Percentiles rank a stretch among this genome's conserved stretches.
Evolutionary conservation across 2,888 invertebrate species (phyloP).

Genomic region (Latrodectus hesperus): DNA sequence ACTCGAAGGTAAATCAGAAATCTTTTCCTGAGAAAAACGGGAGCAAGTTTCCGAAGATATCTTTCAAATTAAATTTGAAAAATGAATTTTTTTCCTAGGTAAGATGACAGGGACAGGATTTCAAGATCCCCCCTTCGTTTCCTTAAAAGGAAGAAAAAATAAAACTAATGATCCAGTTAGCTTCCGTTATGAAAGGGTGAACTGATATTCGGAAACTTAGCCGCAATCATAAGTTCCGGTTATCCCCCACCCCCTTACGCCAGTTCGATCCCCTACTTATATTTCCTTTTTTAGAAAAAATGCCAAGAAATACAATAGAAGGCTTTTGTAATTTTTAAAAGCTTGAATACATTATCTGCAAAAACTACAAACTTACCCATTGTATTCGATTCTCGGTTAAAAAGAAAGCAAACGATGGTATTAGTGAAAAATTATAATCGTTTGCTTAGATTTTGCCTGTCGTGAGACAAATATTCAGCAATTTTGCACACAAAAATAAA

Average conservation of each 20-base stretch:
- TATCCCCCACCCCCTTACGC: not conserved
- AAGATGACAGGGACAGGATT: not conserved
- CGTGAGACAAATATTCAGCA: too few relatives aligned
- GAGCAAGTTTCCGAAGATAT: not conserved
- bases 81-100: not conserved
- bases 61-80: constrained; percentile 5
- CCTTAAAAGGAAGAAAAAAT: constrained; percentile 24
- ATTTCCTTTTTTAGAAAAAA: not conserved
- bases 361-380: too few relatives aligned
- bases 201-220: constrained; percentile 10
- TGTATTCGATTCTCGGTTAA: too few relatives aligned
- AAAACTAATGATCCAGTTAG: constrained; percentile 44
- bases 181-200: constrained; percentile 49
- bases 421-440: too few relatives aligned
- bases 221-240: not conserved
- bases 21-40: not conserved
- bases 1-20: too few relatives aligned
- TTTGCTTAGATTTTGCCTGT: too few relatives aligned
- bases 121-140: not conserved
- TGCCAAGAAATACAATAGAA: not conserved
- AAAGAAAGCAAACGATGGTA: too few relatives aligned
- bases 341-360: too few relatives aligned
- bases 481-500: too few relatives aligned
- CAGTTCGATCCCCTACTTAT: not conserved
- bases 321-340: not conserved